Base-by-base conservation (phyloP, 2,888 invertebrate species). In the Megalurothrips usitatus region DNA sequence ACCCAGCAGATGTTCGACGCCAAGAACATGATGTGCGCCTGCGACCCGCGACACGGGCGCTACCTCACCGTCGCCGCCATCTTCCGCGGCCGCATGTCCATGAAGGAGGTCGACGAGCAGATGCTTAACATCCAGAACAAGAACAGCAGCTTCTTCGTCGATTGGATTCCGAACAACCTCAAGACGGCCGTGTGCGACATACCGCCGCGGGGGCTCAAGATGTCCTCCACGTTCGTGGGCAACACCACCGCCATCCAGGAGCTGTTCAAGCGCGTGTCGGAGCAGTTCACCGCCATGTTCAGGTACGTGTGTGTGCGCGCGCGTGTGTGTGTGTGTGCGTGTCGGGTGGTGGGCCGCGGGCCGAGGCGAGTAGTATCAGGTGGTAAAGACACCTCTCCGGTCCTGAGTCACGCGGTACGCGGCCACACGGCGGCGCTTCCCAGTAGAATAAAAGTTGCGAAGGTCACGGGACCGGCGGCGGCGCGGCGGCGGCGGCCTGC, bases 21-120 rank as follows among this genome's bases (percentile, higher is more conserved):
- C 83, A 96, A 96, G 89, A 97, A 97, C 89, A 97, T 96, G 96
- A 97, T 96, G 96, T 96, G 96, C 79, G 96, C 96, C 10, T 96
- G 96, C 87, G 96, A 97, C 88, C 96, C 96, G 0, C 91, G 96
- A 82, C 96, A 96, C 88, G 96, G 96, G n/a, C n/a, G n/a, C n/a
- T 83, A 83, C 82, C 84, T 85, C 23, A 90, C 89, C 12, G 89
- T 89, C n/a, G 89, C 89, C 26, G 88, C 89, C 80, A 87, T 90
- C 82, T 90, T 89, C 87, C 84, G 89, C 81, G 95, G 95, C 80
- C 87, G 90, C 84, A 94, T 92, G 89, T 91, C 91, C 6, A 91
- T 90, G 86, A 90, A 90, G 84, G 91, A 91, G 85, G 90, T 91
- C 17, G 88, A 90, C 83, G 89, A 89, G 83, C 88, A 89, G 87